These are phyloP conservation scores for Villa cingulata DNA, from an alignment of 2,888 invertebrate species.

Conservation along the genomic window DNA sequence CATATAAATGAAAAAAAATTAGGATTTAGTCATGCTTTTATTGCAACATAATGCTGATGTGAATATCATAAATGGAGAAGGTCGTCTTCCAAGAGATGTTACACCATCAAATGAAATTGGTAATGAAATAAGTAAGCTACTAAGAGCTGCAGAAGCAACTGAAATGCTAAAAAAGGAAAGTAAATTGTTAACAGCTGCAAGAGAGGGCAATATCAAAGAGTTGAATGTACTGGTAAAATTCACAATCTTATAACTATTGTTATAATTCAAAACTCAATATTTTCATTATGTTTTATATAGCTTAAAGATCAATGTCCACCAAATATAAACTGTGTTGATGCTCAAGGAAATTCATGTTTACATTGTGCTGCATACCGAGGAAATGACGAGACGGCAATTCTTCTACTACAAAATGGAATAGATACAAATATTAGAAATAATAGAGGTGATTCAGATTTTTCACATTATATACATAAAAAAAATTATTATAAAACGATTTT, in stretches of 20 bases:
- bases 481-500: too few species aligned
- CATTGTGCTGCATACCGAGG: constrained; percentile 53
- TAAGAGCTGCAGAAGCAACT: constrained; percentile 46
- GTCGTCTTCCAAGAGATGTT: constrained; percentile 44
- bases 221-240: constrained; percentile 41
- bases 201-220: constrained; percentile 43
- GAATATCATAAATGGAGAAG: constrained; percentile 49
- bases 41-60: constrained; percentile 49
- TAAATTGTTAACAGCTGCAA: constrained; percentile 44
- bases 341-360: constrained; percentile 49
- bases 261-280: background rate
- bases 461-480: constrained; percentile 5
- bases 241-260: too few species aligned
- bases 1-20: constrained; percentile 3
- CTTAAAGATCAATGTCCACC: constrained; percentile 42
- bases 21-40: constrained; percentile 50
- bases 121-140: constrained; percentile 37
- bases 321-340: constrained; percentile 49
- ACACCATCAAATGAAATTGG: constrained; percentile 41
- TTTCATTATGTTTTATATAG: constrained; percentile 27
- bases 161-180: constrained; percentile 43
- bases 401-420: constrained; percentile 51
- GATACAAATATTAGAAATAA: constrained; percentile 47
- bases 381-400: constrained; percentile 47
- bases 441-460: constrained; percentile 35